A percentile compares a stretch with the other conserved stretches of the same genome.
phyloP scores from a whole-genome alignment of 2,113 vertebrate genomes.

The Procavia capensis region DNA sequence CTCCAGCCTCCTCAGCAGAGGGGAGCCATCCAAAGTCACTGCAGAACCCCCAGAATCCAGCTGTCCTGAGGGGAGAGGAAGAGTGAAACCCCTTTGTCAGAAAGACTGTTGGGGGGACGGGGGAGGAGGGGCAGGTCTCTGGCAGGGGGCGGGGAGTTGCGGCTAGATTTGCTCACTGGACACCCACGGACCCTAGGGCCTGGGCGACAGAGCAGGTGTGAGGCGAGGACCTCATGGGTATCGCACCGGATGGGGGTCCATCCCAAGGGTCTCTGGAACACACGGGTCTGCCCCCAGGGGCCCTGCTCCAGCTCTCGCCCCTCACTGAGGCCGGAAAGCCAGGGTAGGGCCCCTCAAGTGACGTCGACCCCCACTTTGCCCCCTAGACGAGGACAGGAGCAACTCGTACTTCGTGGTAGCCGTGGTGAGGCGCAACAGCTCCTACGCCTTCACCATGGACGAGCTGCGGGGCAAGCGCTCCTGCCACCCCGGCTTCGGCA shows the following conservation, averaged over 20 bases:
- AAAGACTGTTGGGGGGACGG: no score
- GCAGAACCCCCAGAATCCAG: background rate
- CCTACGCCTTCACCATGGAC: slow-evolving; percentile 87
- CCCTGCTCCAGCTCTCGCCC: no score
- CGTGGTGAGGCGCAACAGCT: slow-evolving; percentile 88
- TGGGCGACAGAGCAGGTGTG: background rate
- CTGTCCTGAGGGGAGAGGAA: background rate
- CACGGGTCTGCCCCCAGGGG: background rate
- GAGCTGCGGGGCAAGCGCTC: slow-evolving; percentile 91
- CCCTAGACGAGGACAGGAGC: slow-evolving; percentile 86
- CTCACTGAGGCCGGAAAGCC: background rate
- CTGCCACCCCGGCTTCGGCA: slow-evolving; percentile 93
- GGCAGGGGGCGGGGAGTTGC: no score
- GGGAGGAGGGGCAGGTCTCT: background rate
- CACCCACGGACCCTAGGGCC: background rate
- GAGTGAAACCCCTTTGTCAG: background rate
- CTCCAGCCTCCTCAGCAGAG: background rate
- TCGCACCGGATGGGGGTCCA: no score
- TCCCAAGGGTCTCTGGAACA: no score
- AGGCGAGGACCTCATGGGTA: background rate
- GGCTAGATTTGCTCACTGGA: background rate
- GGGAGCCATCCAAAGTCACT: background rate
- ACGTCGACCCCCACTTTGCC: background rate
- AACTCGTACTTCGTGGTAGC: slow-evolving; percentile 93
- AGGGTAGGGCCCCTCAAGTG: background rate